Conservation (phyloP, 2,888 invertebrate species). For the Neoaliturus tenellus region DNA sequence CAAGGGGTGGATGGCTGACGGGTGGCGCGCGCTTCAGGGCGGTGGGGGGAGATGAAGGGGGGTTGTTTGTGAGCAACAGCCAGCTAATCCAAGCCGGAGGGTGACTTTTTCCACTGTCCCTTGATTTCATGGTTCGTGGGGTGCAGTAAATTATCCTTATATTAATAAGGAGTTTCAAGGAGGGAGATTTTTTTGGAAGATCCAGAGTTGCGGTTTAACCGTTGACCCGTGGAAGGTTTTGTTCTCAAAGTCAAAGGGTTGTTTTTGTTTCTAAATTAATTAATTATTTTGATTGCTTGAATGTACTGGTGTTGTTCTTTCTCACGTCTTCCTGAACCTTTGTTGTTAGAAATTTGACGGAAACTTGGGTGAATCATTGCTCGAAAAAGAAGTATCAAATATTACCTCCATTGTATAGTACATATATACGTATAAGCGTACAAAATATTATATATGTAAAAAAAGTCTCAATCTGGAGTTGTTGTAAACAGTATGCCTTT, state of each 20-base stretch:
- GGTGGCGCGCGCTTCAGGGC: conserved; percentile 38
- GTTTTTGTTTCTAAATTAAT: neutral
- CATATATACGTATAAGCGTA: too few species aligned
- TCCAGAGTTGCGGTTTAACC: neutral
- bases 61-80: conserved; percentile 31
- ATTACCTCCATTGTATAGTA: too few species aligned
- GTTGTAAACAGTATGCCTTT: too few species aligned
- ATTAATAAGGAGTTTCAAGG: conserved; percentile 8
- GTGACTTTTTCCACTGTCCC: neutral
- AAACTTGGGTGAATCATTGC: too few species aligned
- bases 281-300: too few species aligned
- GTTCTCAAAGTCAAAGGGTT: neutral
- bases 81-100: conserved; percentile 28
- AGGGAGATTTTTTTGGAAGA: neutral
- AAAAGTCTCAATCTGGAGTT: too few species aligned
- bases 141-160: conserved; percentile 30
- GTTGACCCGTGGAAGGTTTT: conserved; percentile 16
- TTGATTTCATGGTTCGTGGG: conserved; percentile 36
- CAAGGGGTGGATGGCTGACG: conserved; percentile 60
- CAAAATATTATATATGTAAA: too few species aligned
- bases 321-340: too few species aligned
- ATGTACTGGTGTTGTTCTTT: too few species aligned
- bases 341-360: too few species aligned
- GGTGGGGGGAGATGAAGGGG: conserved; percentile 58
- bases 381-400: too few species aligned